phyloP scores from a whole-genome alignment of 2,113 vertebrate species.

The Carlito syrichta region DNA sequence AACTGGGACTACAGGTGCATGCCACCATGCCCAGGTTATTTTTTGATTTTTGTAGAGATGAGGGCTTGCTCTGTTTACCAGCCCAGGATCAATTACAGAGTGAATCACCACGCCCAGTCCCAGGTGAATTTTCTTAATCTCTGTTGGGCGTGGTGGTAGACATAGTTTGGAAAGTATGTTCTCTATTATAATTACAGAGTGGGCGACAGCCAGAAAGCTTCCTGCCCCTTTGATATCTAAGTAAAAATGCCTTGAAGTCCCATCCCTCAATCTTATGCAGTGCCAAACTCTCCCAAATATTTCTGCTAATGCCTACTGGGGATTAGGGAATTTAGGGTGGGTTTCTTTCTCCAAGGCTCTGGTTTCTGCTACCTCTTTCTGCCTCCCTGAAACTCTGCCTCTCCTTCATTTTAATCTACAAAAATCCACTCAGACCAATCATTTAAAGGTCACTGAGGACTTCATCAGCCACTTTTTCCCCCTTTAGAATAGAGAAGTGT shows the following conservation, averaged over 20 bases:
- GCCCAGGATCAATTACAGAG: too few species aligned
- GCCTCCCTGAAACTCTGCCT: not conserved
- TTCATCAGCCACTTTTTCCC: not conserved
- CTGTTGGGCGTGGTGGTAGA: not conserved
- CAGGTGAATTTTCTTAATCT: not conserved
- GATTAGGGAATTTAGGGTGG: fast-evolving
- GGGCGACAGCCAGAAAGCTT: not conserved
- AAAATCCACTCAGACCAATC: not conserved
- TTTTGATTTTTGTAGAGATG: too few species aligned
- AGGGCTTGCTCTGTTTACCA: too few species aligned
- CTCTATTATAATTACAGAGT: too few species aligned
- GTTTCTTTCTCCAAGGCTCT: not conserved
- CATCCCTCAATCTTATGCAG: fast-evolving
- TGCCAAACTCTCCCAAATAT: not conserved
- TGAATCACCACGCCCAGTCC: too few species aligned
- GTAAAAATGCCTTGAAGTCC: not conserved
- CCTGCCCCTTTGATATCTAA: not conserved
- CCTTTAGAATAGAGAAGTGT: not conserved
- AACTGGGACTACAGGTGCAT: too few species aligned
- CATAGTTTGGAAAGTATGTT: not conserved
- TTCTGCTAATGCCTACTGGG: not conserved
- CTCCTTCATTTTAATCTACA: not conserved
- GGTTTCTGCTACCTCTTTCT: not conserved
- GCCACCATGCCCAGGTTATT: too few species aligned
- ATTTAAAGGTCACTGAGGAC: not conserved